Base-by-base conservation (phyloP, 2,797 vertebrate genomes). In the Takifugu rubripes region DNA sequence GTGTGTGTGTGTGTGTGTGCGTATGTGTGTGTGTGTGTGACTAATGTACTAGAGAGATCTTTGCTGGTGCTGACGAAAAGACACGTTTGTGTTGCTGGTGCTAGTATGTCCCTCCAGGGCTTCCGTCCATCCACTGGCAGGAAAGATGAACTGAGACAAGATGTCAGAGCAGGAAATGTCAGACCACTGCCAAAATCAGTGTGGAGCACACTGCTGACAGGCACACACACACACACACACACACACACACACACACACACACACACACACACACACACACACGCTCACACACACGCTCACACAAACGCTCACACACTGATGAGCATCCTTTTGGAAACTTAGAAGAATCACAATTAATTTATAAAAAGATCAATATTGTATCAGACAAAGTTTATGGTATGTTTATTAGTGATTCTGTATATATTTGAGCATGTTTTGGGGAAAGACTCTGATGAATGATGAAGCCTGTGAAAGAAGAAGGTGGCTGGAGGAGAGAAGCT, bases 131-230 rank as follows among this genome's bases (percentile, higher is more conserved):
- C 85, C 84, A 78, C 70, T 77, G 68, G 79, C 75, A 72, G 64
- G 75, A 81, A 78, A 88, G 84, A 90, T 89, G 83, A 90, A 90
- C 87, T 87, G 79, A 90, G 90, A 91, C 88, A 91, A 86, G 89
- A 88, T 88, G 87, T 85, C 86, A 89, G 85, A 84, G 86, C 75
- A 85, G 82, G 74, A 89, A 87, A 87, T 89, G 86, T 88, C 86
- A 89, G 83, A 75, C 61, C 67, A 77, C 82, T 85, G 86, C 85
- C 88, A 89, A 85, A 89, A 33, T 68, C 61, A 56, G 77, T 77
- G 73, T 27, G 60, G 77, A 75, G 66, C 74, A 82, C 68, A 77
- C 62, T 68, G 77, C 81, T 83, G 79, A 85, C 65, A 86, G 69
- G 64, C 81, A 75, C 60, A 51, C 70, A 53, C 53, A 57, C 56